Evolutionary conservation across 1,140 invertebrate species (phyloP), one percentile per base, ranked within the genome.

Genomic region (Popillia japonica): DNA sequence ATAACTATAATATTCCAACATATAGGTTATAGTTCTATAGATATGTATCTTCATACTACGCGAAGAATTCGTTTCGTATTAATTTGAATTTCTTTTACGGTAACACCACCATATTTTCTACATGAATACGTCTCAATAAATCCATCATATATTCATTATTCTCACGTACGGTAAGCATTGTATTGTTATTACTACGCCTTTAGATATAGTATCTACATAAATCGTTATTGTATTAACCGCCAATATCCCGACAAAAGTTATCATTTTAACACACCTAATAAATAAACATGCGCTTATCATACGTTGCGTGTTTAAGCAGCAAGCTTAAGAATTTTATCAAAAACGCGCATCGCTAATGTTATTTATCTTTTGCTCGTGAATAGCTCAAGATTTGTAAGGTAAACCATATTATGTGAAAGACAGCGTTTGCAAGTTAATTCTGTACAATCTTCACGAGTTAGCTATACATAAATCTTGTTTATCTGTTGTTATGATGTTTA

Each of bases 181-280:
- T 48, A 48, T 48, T 48, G 9, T 48, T n/a, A n/a, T n/a, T n/a
- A 48, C 9, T 14, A 48, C n/a, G 44, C n/a, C n/a, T n/a, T n/a
- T 48, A 48, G 10, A 11, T 48, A 48, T 48, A 9, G 44, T 14
- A 6, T 48, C 10, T 48, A 48, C 10, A 48, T 48, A 48, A 48
- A 48, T 48, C 3, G 10, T 2, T 48, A 14, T 48, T 6, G 44
- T 48, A 48, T 14, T 48, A 48, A 11, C 44, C 44, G 44, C 10
- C 44, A 48, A 48, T 48, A 48, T 11, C 44, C 44, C 44, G 44
- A 48, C 44, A 48, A 48, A 48, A n/a, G n/a, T n/a, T n/a, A n/a
- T n/a, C n/a, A n/a, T n/a, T n/a, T n/a, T n/a, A n/a, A 48, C 44
- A 14, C 44, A 48, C 44, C 44, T 48, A 48, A 48, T 48, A 48